Evolutionary conservation across 2,797 vertebrate species (phyloP).

Genomic region (Pangasius djambal): DNA sequence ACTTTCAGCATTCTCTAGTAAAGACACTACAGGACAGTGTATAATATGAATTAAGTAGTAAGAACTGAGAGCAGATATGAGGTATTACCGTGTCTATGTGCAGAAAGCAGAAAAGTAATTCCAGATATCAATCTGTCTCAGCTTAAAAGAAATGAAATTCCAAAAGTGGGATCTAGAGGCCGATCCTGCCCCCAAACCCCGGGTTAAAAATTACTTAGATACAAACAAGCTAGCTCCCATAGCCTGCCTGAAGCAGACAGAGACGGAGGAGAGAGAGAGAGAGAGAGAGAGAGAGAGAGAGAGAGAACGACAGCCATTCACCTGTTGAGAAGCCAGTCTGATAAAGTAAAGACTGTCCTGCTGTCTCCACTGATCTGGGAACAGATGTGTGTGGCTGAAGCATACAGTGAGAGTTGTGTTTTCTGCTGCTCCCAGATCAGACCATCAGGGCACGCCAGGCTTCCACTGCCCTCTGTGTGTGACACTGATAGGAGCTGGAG

Average conservation of each 20-base stretch:
- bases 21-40: not conserved
- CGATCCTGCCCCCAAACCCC: not conserved
- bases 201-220: slow-evolving; percentile 40
- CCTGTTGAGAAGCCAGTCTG: slow-evolving; percentile 48
- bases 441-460: slow-evolving; percentile 15
- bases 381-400: slow-evolving; percentile 26
- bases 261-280: slow-evolving; percentile 8
- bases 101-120: slow-evolving; percentile 35
- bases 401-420: slow-evolving; percentile 9
- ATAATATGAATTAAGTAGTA: not conserved
- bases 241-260: slow-evolving; percentile 21
- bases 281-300: slow-evolving; percentile 14
- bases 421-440: slow-evolving; percentile 51
- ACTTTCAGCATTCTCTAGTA: not conserved
- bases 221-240: slow-evolving; percentile 25
- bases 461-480: slow-evolving; percentile 49
- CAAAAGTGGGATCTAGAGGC: not conserved
- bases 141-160: not conserved
- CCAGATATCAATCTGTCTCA: slow-evolving; percentile 12
- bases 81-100: slow-evolving; percentile 44
- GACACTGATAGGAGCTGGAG: slow-evolving; percentile 52
- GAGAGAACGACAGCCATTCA: slow-evolving; percentile 32
- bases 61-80: not conserved
- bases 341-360: slow-evolving; percentile 1
- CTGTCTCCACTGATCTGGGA: slow-evolving; percentile 19